Base-by-base conservation (phyloP, 2,113 vertebrate genomes). In the Menura novaehollandiae region DNA sequence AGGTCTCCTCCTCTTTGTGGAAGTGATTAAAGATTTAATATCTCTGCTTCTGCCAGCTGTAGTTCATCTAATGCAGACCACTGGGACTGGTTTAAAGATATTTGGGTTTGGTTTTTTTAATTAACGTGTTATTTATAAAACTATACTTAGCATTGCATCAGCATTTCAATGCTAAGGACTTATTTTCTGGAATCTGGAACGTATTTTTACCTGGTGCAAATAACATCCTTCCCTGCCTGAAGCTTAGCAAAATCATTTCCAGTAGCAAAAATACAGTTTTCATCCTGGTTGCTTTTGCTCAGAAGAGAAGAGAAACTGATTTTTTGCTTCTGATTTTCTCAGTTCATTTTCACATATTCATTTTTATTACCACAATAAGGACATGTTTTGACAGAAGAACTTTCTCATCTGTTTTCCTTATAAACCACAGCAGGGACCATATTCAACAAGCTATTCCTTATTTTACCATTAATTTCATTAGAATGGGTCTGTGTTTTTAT, bases 21-120 rank as follows among this genome's bases (percentile, higher is more conserved):
- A 93, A 53, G 27, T 71, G 47, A 91, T 81, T 76, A 52, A 93
- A 88, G 44, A 89, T 92, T 83, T 84, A 91, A 22, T 84, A 92
- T 49, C 41, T 55, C 44, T 78, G 43, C 55, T 71, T 91, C 84
- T 92, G 52, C 15, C 72, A 83, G n/a, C 5, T 52, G 52, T 27
- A 85, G 66, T 37, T 88, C 55, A 64, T 49, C 53, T 89, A 46
- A 81, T 59, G 52, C 32, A 91, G 52, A 72, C 49, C 52, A 33
- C 15, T 66, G 67, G 63, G 67, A 88, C 12, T 80, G 4, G 32
- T 46, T 73, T 64, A 79, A 90, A 85, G 20, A 85, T 12, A 58
- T 5, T 16, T 39, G 22, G 30, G 10, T 1, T 47, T 66, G 53
- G 5, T 23, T 58, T 14, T 68, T 85, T 58, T 63, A 8, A 82